Base-by-base conservation (phyloP, 30 jellyfish, hydroid and myxozoan species). In the Aurelia sp. region DNA sequence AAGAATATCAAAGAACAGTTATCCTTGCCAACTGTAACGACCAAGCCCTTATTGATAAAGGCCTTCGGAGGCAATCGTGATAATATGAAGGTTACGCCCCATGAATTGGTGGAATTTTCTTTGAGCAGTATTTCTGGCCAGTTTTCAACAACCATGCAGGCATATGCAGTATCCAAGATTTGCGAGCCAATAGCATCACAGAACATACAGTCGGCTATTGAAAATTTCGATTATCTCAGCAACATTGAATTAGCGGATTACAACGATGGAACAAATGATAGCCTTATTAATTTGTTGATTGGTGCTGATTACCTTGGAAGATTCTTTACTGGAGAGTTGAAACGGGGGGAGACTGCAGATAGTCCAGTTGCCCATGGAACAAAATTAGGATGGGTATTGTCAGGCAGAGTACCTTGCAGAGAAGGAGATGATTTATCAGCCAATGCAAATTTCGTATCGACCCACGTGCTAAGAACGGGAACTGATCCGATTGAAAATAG, bases 371-470 rank as follows among this genome's bases (percentile, higher is more conserved):
- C 85, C 1, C 76, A 47, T 10, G n/a, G 50, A 8, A 74, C 76
- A 17, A 74, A 35, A 8, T 30, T 74, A 10, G 85, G 70, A 8
- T 74, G 85, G 85, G 72, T 55, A 50, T 50, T 50, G 18, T 47
- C 85, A 8, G 85, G 85, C 15, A 76, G 48, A 15, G 85, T 74
- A 18, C 85, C 72, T 30, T 74, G 76, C 76, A 48, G 59, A 18
- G 13, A 58, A 74, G 47, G 24, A 55, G 50, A 58, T 35, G 33
- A 27, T 27, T 48, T 74, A 40, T 74, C 85, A 16, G 17, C 18
- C 50, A 76, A 76, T 8, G 85, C 24, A 20, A 74, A 48, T 48
- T 13, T 74, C 13, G 18, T 74, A 22, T 74, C 76, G 17, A 31
- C 85, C 10, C 85, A 74, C 50, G 85, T 74, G 41, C 50, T 74